Evolutionary conservation across 2,888 invertebrate species (phyloP), one percentile per base, ranked within the genome.

Genomic region (Parnassius orleans): DNA sequence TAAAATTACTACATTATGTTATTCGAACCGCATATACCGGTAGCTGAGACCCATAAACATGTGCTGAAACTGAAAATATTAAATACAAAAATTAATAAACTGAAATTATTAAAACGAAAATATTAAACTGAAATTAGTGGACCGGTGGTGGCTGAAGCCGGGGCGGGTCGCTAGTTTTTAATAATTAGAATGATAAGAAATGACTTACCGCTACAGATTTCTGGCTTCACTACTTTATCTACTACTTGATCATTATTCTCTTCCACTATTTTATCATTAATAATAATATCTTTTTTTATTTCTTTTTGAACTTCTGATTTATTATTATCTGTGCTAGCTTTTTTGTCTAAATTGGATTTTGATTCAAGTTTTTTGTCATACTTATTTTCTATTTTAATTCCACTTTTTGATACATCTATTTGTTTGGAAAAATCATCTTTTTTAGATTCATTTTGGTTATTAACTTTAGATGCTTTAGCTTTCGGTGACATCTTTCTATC

Each of bases 361-460:
- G 50, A 24, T 47, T 63, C 41, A 14, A 14, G 14, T 12, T 59
- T 5, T n/a, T 33, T 47, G 43, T 57, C 48, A 46, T 46, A 1
- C 19, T 64, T 55, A 19, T 24, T 59, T 57, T 69, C 57, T 12
- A 53, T 56, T 59, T 60, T 60, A 0, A 50, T 63, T 43, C 63
- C 55, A 41, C 55, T 52, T 65, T n/a, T 63, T 14, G 59, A 19
- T 64, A 54, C 61, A 3, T 48, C 60, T 57, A 58, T 65, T 53
- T 41, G 14, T 60, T 60, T 64, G 54, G 56, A 42, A 15, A 42
- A n/a, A 52, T 61, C 61, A 66, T 61, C 72, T 48, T 64, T n/a
- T n/a, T 72, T 70, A 63, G 74, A 67, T 10, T 70, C 65, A 53
- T 57, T 72, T 41, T 72, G 71, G 67, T 70, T 76, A 10, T 63